Evolutionary conservation across 2,797 vertebrate genomes (phyloP).

Genomic region (Neosilurus hyrtlii): DNA sequence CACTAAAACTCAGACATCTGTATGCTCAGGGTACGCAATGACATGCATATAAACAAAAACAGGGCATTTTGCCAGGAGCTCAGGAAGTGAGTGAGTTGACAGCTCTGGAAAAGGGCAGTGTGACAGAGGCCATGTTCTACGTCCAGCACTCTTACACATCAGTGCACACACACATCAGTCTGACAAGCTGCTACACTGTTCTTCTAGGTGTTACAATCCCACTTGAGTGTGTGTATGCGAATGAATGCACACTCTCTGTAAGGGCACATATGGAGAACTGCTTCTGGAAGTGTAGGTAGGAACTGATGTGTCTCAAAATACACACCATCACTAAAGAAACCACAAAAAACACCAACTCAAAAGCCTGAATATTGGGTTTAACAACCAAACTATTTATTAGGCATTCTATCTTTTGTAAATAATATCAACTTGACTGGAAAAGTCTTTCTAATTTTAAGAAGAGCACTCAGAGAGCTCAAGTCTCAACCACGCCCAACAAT

Average conservation of each 20-base stretch:
- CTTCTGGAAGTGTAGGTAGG: not conserved
- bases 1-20: not conserved
- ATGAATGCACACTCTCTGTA: not conserved
- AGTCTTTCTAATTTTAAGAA: too few species aligned
- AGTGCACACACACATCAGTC: conserved; percentile 58
- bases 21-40: not conserved
- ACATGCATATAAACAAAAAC: conserved; percentile 35
- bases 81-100: conserved; percentile 44
- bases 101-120: conserved; percentile 66
- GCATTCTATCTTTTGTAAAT: not conserved
- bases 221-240: conserved; percentile 22
- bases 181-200: conserved; percentile 52
- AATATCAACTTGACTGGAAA: not conserved
- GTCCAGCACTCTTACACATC: conserved; percentile 55
- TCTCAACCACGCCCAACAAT: too few species aligned
- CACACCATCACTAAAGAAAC: not conserved
- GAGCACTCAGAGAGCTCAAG: too few species aligned
- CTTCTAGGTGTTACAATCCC: conserved; percentile 50
- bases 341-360: not conserved
- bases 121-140: conserved; percentile 66
- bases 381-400: not conserved
- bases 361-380: not conserved
- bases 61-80: conserved; percentile 30
- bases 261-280: not conserved
- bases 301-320: not conserved